Percentiles rank a stretch among this genome's conserved stretches.
Evolutionary conservation across 1,140 invertebrate genomes (phyloP).

Genomic region (Sminthurides bifidus): DNA sequence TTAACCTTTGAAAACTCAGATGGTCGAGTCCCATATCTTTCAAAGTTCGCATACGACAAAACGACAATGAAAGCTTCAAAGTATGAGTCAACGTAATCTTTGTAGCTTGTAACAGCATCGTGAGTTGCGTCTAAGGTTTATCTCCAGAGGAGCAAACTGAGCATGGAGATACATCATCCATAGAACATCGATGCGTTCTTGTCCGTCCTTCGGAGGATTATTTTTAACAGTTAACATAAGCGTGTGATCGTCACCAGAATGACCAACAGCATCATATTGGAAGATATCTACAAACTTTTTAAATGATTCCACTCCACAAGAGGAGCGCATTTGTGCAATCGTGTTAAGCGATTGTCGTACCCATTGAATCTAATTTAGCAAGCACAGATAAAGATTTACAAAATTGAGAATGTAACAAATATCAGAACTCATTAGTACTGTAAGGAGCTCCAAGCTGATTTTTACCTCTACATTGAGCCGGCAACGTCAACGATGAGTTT

Average conservation of each 20-base stretch:
- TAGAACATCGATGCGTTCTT: conserved; percentile 66
- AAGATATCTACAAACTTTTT: conserved; percentile 79
- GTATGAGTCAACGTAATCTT: conserved; percentile 45
- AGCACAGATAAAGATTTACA: not conserved
- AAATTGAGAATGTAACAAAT: too few species aligned
- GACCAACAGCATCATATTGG: conserved; percentile 83
- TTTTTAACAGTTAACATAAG: conserved; percentile 59
- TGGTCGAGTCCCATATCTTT: conserved; percentile 82
- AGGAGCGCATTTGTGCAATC: conserved; percentile 81
- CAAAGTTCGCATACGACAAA: conserved; percentile 86
- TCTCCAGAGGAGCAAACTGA: conserved; percentile 84
- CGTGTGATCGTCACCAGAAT: conserved; percentile 77
- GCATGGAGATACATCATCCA: conserved; percentile 83
- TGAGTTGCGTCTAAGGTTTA: conserved; percentile 75
- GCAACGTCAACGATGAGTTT: conserved; percentile 82
- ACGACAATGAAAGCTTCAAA: conserved; percentile 65
- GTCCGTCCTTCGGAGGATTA: conserved; percentile 71
- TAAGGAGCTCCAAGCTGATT: not conserved
- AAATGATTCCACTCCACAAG: conserved; percentile 90
- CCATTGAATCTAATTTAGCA: conserved; percentile 61
- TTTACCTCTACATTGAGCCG: conserved; percentile 85
- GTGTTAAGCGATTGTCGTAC: conserved; percentile 80
- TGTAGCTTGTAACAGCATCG: conserved; percentile 57
- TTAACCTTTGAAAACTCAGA: conserved; percentile 59
- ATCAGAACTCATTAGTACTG: too few species aligned